Evolutionary conservation across 2,888 invertebrate species (phyloP), one percentile per base, ranked within the genome.

Genomic region (Drosophila lacicola): DNA sequence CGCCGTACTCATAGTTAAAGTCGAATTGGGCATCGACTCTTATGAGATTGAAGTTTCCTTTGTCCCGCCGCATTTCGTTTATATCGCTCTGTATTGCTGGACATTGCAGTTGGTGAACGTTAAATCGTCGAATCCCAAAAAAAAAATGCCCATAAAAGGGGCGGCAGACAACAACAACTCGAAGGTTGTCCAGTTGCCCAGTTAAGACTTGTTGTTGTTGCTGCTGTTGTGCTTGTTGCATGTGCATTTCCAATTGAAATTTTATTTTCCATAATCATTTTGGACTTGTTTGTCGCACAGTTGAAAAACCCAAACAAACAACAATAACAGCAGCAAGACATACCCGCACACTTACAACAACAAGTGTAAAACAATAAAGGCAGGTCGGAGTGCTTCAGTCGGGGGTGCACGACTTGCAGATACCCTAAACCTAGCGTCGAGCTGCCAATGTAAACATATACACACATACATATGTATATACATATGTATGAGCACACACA

Each of bases 241-340:
- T 70, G 51, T 41, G 53, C 70, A 69, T 49, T 70, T 49, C 42
- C 61, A 70, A 70, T 61, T 70, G 70, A 60, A 69, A 70, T 69
- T 60, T 47, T 44, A 70, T 57, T 56, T 60, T 49, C 60, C 66
- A 60, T 70, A 60, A 60, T 60, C 51, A 60, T 69, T 60, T 50
- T 53, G 45, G 67, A 36, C 49, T 66, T 65, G 66, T 53, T 46
- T 53, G 65, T 53, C 67, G 53, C 41, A 41, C 53, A 65, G 39
- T 34, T 53, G 46, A 34, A 51, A 57, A 39, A 21, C 14, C 47
- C 41, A 49, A 49, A 58, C 57, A 50, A 21, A 17, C 34, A 57
- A 42, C 42, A 36, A 13, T 17, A 55, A 10, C 19, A n/a, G 14
- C 45, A n/a, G 41, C 14, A 54, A 29, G 8, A 8, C 29, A 29